Percentiles rank a stretch among this genome's conserved stretches.
Evolutionary conservation across 2,888 invertebrate species (phyloP).

Genomic region (Tiliacea aurago): DNA sequence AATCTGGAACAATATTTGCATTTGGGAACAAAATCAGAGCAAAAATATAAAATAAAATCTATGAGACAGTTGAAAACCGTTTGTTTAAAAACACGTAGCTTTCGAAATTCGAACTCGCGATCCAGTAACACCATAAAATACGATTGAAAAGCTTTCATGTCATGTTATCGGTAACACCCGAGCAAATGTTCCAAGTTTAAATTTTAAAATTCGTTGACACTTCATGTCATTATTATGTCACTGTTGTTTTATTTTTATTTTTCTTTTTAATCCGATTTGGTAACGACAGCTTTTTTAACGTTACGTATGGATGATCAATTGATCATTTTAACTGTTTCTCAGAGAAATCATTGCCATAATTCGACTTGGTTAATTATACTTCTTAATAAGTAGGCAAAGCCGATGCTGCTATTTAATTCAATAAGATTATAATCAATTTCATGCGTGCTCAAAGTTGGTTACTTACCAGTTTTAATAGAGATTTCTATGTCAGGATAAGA

Average conservation of each 20-base stretch:
- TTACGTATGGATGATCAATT: background rate
- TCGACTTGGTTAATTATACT: background rate
- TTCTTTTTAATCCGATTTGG: constrained; percentile 17
- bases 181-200: constrained; percentile 72
- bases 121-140: constrained; percentile 56
- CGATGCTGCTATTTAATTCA: no score
- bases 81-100: constrained; percentile 42
- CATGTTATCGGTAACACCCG: constrained; percentile 56
- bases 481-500: no score
- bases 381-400: background rate
- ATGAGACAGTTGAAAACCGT: constrained; percentile 41
- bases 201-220: constrained; percentile 72
- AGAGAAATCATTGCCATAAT: background rate
- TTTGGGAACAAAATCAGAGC: constrained; percentile 22
- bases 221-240: constrained; percentile 38
- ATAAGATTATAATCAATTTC: no score
- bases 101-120: constrained; percentile 60
- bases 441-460: background rate
- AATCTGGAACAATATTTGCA: constrained; percentile 38
- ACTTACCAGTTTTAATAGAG: no score
- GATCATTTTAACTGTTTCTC: no score
- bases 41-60: constrained; percentile 47
- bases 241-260: constrained; percentile 35
- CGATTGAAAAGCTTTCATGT: constrained; percentile 55
- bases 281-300: background rate